Evolutionary conservation across 2,113 vertebrate species (phyloP).

Genomic region (Xiphophorus hellerii): DNA sequence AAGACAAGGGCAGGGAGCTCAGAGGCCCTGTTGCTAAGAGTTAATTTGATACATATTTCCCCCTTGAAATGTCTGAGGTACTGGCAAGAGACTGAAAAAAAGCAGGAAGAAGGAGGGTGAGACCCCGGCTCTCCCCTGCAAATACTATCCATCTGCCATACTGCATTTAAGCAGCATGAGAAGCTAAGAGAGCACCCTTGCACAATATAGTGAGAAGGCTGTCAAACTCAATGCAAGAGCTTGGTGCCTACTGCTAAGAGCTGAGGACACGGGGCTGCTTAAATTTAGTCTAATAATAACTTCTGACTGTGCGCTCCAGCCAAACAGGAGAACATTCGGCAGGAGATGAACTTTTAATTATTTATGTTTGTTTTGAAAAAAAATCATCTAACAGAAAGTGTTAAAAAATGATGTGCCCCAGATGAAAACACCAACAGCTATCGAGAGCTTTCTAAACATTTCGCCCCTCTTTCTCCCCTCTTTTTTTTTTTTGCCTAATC

Average conservation of each 20-base stretch:
- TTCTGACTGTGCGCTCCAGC: slow-evolving; percentile 53
- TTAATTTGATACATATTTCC: slow-evolving; percentile 81
- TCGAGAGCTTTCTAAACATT: slow-evolving; percentile 37
- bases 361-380: slow-evolving; percentile 43
- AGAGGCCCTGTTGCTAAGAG: slow-evolving; percentile 69
- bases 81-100: slow-evolving; percentile 65
- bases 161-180: slow-evolving; percentile 75
- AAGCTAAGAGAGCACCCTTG: slow-evolving; percentile 72
- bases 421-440: slow-evolving; percentile 51
- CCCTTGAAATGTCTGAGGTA: slow-evolving; percentile 76
- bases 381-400: slow-evolving; percentile 52
- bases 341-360: slow-evolving; percentile 62
- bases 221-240: slow-evolving; percentile 74
- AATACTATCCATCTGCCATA: slow-evolving; percentile 76
- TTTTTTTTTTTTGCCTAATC: slow-evolving; percentile 25
- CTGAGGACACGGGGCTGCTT: slow-evolving; percentile 58
- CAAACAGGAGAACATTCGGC: slow-evolving; percentile 49
- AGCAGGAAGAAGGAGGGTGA: slow-evolving; percentile 66
- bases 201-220: slow-evolving; percentile 77
- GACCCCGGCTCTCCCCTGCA: slow-evolving; percentile 68
- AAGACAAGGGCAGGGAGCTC: slow-evolving; percentile 71
- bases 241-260: slow-evolving; percentile 54
- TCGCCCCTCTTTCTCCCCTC: neutral
- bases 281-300: slow-evolving; percentile 68
- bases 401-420: slow-evolving; percentile 36